Base-by-base conservation (phyloP, 1,140 invertebrate species). In the Cephus cinctus region DNA sequence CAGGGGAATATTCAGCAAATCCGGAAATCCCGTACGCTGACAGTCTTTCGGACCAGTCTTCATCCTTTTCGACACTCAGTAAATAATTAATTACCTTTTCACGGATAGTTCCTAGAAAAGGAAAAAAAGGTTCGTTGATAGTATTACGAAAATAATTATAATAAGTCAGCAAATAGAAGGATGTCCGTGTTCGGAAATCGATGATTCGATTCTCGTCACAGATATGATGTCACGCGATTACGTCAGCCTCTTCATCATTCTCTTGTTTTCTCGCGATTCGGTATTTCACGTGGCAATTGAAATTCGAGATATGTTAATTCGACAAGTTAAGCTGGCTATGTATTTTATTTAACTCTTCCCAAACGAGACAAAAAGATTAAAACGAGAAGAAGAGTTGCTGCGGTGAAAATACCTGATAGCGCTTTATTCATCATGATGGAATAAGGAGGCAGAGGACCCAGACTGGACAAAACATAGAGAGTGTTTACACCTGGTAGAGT, bases 381-480 rank as follows among this genome's bases (percentile, higher is more conserved):
- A 16, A 5, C 6, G 50, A 43, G 5, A 38, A 48, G 21, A 14
- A 12, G 41, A 35, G n/a, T n/a, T n/a, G n/a, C n/a, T n/a, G n/a
- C n/a, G n/a, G n/a, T n/a, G n/a, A n/a, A n/a, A 52, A 56, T 67
- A 82, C 80, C 69, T 60, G 73, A 27, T 21, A 80, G 43, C 12
- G 64, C 67, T n/a, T 64, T 71, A 34, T 77, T 81, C 11, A 78
- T 56, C 39, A 82, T 69, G 25, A 81, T 75, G 1, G 77, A 73
- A 49, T 81, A 80, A 0, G 80, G 77, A 5, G 81, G 77, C 8
- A 82, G 48, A 20, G 79, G 79, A 12, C 81, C 81, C 42, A 81
- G 60, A 16, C 80, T 80, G 3, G 59, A 64, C 20, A 82, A 56
- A 9, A 80, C 63, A n/a, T 62, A 45, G 18, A 83, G 52, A 8